These are phyloP conservation scores for Pongo abelii DNA, from an alignment of 2,113 vertebrate species.

Conservation along the genomic window DNA sequence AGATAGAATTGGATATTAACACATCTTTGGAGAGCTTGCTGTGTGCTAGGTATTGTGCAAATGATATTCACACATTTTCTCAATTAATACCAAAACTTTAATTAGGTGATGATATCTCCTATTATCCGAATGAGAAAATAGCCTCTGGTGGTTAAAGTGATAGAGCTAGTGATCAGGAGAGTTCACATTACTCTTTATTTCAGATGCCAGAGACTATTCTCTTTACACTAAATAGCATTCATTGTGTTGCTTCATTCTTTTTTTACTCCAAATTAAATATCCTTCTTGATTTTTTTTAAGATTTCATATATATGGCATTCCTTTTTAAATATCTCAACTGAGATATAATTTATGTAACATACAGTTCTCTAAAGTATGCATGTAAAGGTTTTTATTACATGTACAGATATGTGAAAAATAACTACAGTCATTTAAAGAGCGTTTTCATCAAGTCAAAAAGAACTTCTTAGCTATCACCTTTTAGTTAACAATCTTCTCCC, in stretches of 20 bases:
- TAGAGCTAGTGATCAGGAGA: neutral
- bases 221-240: neutral
- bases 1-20: neutral
- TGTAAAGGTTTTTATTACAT: neutral
- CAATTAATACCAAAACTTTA: constrained; percentile 55
- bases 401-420: neutral
- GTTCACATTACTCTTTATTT: neutral
- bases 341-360: neutral
- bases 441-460: neutral
- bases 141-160: neutral
- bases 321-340: neutral
- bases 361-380: neutral
- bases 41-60: constrained; percentile 29
- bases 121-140: constrained; percentile 5
- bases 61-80: neutral
- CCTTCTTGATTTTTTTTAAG: neutral
- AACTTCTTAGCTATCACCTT: neutral
- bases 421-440: neutral
- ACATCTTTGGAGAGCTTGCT: neutral
- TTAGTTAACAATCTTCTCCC: neutral
- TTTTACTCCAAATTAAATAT: neutral
- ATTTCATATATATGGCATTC: neutral
- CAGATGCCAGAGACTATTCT: neutral
- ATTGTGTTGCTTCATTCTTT: neutral
- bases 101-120: neutral